A percentile compares a stretch with the other conserved stretches of the same genome.
Evolutionary conservation across 2,113 vertebrate genomes (phyloP).

Genomic region (Channa argus): DNA sequence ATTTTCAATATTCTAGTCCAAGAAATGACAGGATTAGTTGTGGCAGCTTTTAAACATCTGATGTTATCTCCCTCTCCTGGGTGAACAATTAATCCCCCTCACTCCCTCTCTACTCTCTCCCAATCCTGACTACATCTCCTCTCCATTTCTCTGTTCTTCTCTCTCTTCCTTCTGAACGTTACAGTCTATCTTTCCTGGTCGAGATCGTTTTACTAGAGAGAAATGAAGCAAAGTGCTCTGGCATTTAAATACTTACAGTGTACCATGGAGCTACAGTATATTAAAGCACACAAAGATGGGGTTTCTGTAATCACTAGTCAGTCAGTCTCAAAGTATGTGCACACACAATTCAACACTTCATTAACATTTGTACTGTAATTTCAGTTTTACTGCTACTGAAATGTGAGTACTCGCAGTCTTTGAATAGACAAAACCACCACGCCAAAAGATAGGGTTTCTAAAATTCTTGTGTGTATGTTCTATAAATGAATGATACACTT

Average conservation of each 20-base stretch:
- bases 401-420: neutral
- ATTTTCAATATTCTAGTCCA: constrained; percentile 78
- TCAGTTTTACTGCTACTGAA: neutral
- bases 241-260: constrained; percentile 54
- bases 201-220: constrained; percentile 43
- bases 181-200: constrained; percentile 33
- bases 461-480: neutral
- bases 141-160: constrained; percentile 12
- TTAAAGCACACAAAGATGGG: constrained; percentile 21
- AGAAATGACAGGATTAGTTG: constrained; percentile 83
- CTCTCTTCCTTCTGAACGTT: neutral
- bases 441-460: neutral
- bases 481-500: neutral
- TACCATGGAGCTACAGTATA: constrained; percentile 17
- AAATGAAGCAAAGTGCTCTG: constrained; percentile 55
- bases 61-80: constrained; percentile 80
- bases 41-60: constrained; percentile 81
- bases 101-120: constrained; percentile 49
- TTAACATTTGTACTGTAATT: neutral
- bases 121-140: constrained; percentile 50
- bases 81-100: constrained; percentile 82
- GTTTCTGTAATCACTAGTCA: constrained; percentile 36
- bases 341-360: constrained; percentile 17
- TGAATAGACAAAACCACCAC: neutral
- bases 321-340: neutral